Evolutionary conservation across 2,797 vertebrate genomes (phyloP).

Genomic region (Cygnus olor): DNA sequence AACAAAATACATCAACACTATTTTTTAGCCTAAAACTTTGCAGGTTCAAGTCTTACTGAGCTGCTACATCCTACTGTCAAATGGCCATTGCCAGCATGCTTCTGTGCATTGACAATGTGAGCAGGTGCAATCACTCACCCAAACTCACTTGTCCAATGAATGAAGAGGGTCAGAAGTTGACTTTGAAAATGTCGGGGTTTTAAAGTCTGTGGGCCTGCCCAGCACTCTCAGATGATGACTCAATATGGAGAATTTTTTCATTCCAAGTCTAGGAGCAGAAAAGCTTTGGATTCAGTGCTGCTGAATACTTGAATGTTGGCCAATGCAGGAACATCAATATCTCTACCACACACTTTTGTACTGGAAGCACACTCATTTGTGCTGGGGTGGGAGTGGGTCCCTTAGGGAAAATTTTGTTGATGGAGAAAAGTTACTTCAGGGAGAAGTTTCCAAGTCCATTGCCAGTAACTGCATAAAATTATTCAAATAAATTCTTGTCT

Average conservation of each 20-base stretch:
- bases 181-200: background rate
- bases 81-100: background rate
- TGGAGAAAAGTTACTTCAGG: background rate
- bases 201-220: background rate
- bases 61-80: background rate
- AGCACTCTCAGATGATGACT: background rate
- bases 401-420: background rate
- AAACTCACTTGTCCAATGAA: background rate
- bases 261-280: background rate
- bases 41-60: background rate
- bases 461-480: background rate
- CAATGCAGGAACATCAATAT: background rate
- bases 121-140: background rate
- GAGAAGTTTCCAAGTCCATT: background rate
- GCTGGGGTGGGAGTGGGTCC: background rate
- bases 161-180: background rate
- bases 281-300: background rate
- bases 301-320: background rate
- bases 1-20: background rate
- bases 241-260: background rate
- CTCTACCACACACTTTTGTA: background rate
- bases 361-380: background rate
- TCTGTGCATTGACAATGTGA: background rate
- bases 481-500: background rate
- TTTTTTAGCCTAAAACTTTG: background rate